A percentile compares a stretch with the other conserved stretches of the same genome.
Conservation (phyloP, 2,888 invertebrate species). For the Trilocha varians region DNA sequence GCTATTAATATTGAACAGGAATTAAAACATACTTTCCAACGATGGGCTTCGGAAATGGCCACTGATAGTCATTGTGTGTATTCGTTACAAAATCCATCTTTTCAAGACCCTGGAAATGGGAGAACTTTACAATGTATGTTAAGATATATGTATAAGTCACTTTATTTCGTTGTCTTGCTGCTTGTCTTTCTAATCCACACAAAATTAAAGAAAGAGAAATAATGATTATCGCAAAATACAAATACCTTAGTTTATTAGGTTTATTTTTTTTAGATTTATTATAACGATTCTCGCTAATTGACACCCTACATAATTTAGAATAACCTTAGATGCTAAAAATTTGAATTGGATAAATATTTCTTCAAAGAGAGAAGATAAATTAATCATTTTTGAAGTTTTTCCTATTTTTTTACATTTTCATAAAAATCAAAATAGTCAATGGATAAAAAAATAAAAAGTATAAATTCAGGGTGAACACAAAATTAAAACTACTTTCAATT, state of each 20-base stretch:
- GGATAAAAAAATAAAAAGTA: too few species aligned
- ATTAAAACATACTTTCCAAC: constrained; percentile 58
- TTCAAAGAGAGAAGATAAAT: constrained; percentile 67
- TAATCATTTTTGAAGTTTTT: constrained; percentile 60
- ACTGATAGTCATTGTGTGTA: constrained; percentile 67
- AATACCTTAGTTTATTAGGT: constrained; percentile 39
- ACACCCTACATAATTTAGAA: constrained; percentile 71
- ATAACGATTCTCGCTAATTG: constrained; percentile 57
- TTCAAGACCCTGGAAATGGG: too few species aligned
- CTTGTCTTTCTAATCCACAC: too few species aligned
- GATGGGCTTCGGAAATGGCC: constrained; percentile 75
- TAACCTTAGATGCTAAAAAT: constrained; percentile 61
- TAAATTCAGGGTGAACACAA: too few species aligned
- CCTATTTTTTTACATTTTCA: constrained; percentile 28
- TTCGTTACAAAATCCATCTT: constrained; percentile 65
- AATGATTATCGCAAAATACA: not conserved
- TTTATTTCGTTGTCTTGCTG: too few species aligned
- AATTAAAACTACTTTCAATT: too few species aligned
- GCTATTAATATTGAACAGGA: constrained; percentile 2
- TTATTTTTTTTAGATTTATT: constrained; percentile 62
- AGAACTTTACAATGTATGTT: too few species aligned
- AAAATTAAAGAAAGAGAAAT: not conserved
- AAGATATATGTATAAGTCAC: too few species aligned
- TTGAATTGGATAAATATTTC: constrained; percentile 60
- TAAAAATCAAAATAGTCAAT: constrained; percentile 5